Base-by-base conservation (phyloP, 2,888 invertebrate genomes). In the Nemurella pictetii region DNA sequence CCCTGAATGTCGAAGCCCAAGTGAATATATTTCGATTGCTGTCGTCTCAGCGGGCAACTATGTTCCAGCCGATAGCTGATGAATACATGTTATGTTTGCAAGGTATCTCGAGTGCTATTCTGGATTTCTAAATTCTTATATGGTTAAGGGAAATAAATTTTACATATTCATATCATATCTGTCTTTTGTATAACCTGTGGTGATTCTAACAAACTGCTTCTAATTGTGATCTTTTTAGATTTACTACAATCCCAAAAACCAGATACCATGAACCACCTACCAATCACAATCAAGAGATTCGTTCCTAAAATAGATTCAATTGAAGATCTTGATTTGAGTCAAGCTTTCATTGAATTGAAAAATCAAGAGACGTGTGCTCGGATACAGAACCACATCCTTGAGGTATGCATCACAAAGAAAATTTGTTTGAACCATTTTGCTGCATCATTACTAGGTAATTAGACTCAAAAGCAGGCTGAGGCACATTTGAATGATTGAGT, bases 1-100 rank as follows among this genome's bases (percentile, higher is more conserved):
- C 89, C 75, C 88, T 91, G 84, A 91, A 93, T 87, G 92, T 92
- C 87, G 91, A 93, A 87, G 92, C 92, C 26, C 94, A 94, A 87
- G 88, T 93, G 83, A 92, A 92, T 89, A 92, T 94, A 87, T 87
- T 94, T 83, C 90, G 91, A 77, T 91, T 92, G 86, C 88, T 94
- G 9, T 91, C 91, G 87, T 90, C 91, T 85, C 92, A 92, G 88
- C 91, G 91, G 86, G 91, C 92, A 84, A 89, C 91, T 86, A 91
- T 93, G 88, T 92, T 92, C 89, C 88, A 91, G 80, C 89, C 90
- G 86, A 87, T 94, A 27, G 90, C 91, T 83, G 88, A 88, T 0
- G 92, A 93, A 87, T 94, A 94, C 88, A 88, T 90, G 84, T 88
- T 88, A 72, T 88, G 89, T 83, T 86, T 90, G 0, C 87, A 88